These are phyloP conservation scores for Riptortus pedestris DNA, from an alignment of 1,140 invertebrate genomes.

Conservation along the genomic window DNA sequence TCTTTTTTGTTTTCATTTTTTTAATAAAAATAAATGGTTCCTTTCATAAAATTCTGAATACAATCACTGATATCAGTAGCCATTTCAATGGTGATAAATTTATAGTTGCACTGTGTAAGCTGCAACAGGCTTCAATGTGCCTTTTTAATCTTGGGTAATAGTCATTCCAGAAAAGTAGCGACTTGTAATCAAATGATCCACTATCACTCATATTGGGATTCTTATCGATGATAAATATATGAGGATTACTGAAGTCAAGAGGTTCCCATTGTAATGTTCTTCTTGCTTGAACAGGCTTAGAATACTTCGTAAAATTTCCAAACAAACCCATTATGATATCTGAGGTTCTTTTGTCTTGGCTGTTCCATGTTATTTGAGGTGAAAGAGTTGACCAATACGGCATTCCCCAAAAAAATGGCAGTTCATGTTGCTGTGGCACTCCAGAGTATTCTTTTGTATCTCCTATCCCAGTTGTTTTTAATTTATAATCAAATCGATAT, in stretches of 20 bases:
- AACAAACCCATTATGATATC: constrained; percentile 66
- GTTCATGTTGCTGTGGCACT: constrained; percentile 66
- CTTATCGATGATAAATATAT: constrained; percentile 57
- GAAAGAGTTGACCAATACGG: constrained; percentile 48
- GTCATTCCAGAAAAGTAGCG: constrained; percentile 68
- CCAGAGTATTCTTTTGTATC: constrained; percentile 59
- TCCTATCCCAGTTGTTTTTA: constrained; percentile 48
- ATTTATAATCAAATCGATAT: constrained; percentile 65
- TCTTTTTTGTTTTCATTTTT: too few relatives aligned
- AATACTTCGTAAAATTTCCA: constrained; percentile 58
- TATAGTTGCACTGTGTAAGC: background rate
- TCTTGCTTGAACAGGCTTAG: constrained; percentile 54
- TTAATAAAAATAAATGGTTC: too few relatives aligned
- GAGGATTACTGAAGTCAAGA: constrained; percentile 49
- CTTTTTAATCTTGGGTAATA: constrained; percentile 56
- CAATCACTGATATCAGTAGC: too few relatives aligned
- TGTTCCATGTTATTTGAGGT: constrained; percentile 50
- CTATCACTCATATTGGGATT: constrained; percentile 60
- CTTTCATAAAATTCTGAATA: too few relatives aligned
- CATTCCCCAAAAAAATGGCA: constrained; percentile 66
- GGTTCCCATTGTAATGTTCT: constrained; percentile 57
- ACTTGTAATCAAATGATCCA: constrained; percentile 54
- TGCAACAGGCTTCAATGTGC: background rate
- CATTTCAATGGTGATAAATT: too few relatives aligned
- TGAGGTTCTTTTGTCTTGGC: constrained; percentile 59